These are phyloP conservation scores for Apotomis capreana DNA, from an alignment of 2,888 invertebrate genomes.

Conservation along the genomic window DNA sequence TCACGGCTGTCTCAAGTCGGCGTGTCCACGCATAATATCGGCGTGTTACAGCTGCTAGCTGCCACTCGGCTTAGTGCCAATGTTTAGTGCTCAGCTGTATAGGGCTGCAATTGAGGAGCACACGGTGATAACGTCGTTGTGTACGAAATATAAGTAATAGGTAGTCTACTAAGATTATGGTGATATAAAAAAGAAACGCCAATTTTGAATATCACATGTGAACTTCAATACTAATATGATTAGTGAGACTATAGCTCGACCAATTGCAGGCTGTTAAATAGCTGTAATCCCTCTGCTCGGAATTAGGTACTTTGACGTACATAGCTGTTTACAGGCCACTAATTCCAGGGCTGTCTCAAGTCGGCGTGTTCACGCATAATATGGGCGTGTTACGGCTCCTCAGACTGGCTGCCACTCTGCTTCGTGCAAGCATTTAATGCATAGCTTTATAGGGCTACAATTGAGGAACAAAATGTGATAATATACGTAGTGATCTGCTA, in stretches of 20 bases:
- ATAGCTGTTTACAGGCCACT: slow-evolving; percentile 12
- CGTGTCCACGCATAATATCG: slow-evolving; percentile 37
- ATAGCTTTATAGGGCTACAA: background rate
- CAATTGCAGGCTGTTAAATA: too few relatives aligned
- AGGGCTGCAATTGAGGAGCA: too few relatives aligned
- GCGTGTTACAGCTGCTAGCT: slow-evolving; percentile 19
- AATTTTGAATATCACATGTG: too few relatives aligned
- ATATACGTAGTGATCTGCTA: too few relatives aligned
- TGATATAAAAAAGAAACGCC: too few relatives aligned
- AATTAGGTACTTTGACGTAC: slow-evolving; percentile 3
- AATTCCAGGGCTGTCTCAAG: slow-evolving; percentile 30
- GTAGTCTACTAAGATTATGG: too few relatives aligned
- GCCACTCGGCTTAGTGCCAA: slow-evolving; percentile 22
- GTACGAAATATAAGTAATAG: too few relatives aligned
- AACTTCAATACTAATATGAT: too few relatives aligned
- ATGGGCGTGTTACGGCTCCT: slow-evolving; percentile 21
- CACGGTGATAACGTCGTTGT: too few relatives aligned
- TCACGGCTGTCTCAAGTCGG: slow-evolving; percentile 31
- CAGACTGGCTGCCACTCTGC: slow-evolving; percentile 24
- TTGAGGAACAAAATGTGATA: too few relatives aligned
- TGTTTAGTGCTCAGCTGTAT: slow-evolving; percentile 12
- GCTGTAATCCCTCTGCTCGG: background rate
- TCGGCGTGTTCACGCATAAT: slow-evolving; percentile 38
- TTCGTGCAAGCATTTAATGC: slow-evolving; percentile 15
- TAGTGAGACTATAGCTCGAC: too few relatives aligned